These are phyloP conservation scores for Nannospalax galili DNA, from an alignment of 2,113 vertebrate species.

Conservation along the genomic window DNA sequence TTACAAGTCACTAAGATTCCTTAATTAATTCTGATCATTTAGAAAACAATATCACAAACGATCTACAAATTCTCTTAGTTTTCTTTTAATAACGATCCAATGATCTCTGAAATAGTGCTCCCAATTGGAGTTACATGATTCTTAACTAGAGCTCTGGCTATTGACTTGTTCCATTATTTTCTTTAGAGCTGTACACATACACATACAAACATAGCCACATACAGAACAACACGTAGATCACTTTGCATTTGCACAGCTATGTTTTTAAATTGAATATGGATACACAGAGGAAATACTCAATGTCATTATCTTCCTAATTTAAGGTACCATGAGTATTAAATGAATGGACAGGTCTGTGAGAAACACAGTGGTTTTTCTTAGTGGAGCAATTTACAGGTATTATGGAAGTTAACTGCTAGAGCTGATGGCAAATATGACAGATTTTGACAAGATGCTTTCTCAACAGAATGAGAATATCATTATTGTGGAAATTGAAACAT, in stretches of 20 bases:
- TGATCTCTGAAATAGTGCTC: not conserved
- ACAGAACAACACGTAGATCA: fast-evolving
- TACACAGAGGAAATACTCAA: slow-evolving; percentile 38
- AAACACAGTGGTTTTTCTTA: slow-evolving; percentile 21
- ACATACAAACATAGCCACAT: not conserved
- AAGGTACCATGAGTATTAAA: slow-evolving; percentile 1
- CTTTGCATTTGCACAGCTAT: not conserved
- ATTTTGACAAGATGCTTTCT: slow-evolving; percentile 45
- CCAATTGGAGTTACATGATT: not conserved
- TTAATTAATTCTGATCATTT: not conserved
- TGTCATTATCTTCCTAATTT: not conserved
- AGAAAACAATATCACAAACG: not conserved
- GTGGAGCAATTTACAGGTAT: not conserved
- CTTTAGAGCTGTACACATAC: not conserved
- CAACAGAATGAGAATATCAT: not conserved
- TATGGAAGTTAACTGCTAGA: slow-evolving; percentile 8
- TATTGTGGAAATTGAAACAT: slow-evolving; percentile 34
- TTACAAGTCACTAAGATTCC: not conserved
- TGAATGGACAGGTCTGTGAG: not conserved
- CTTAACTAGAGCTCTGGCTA: not conserved
- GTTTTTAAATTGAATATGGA: slow-evolving; percentile 41
- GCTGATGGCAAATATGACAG: not conserved
- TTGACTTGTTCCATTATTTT: not conserved
- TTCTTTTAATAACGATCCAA: not conserved
- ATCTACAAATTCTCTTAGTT: not conserved